phyloP scores from a whole-genome alignment of 2,113 vertebrate species.

The Malurus alboscapulatus region DNA sequence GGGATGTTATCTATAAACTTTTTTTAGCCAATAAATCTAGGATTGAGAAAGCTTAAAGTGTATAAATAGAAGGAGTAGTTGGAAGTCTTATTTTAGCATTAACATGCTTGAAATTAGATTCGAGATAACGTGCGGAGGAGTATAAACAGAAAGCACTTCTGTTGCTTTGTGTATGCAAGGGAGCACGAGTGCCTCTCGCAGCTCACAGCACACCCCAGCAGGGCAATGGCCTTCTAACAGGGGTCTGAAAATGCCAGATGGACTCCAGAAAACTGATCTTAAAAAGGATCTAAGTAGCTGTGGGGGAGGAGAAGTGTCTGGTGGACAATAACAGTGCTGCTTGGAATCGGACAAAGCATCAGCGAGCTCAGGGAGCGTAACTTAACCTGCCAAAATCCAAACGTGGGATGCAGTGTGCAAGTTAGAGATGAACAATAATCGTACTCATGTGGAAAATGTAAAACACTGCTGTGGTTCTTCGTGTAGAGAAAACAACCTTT shows the following conservation, averaged over 20 bases:
- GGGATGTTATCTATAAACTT: neutral
- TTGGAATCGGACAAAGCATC: neutral
- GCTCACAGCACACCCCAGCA: neutral
- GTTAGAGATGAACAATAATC: neutral
- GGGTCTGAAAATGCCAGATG: conserved; percentile 17
- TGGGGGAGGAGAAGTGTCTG: neutral
- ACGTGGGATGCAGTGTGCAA: neutral
- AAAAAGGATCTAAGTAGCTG: neutral
- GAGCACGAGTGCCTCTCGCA: accelerated
- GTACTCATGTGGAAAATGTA: neutral
- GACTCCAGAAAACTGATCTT: conserved; percentile 32
- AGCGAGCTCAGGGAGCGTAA: neutral
- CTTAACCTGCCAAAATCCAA: neutral
- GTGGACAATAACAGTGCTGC: neutral
- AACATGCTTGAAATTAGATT: conserved; percentile 20
- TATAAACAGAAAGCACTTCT: conserved; percentile 27
- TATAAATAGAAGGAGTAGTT: conserved; percentile 22
- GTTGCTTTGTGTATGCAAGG: neutral
- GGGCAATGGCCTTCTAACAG: neutral
- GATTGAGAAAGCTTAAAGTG: neutral
- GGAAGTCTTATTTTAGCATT: conserved; percentile 25
- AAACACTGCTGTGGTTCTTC: neutral
- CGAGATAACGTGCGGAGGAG: neutral
- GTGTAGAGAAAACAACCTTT: neutral
- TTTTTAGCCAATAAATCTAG: neutral